Evolutionary conservation across 92 coral and sea anemone genomes (phyloP), one percentile per base, ranked within the genome.

Genomic region (Zoanthus sansibaricus): DNA sequence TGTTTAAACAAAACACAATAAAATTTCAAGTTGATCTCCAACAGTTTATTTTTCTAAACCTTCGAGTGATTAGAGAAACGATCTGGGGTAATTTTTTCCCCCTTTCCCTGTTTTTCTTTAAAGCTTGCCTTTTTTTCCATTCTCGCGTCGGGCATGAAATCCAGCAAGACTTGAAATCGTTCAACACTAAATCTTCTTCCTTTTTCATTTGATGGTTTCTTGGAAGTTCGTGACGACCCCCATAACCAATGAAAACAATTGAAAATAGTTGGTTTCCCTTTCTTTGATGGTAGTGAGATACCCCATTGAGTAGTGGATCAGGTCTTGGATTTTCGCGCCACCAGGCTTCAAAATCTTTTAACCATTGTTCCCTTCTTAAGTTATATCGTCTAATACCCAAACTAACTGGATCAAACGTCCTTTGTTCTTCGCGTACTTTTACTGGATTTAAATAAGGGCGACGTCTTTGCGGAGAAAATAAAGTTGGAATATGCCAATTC

Each of bases 131-230:
- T 17, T 62, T 62, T 18, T 20, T 18, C 69, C 69, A 62, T 62
- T 62, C 69, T 62, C 69, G 32, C 32, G 69, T 62, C 9, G 69
- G 69, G 69, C 11, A 62, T 8, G 69, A 18, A 1, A 62, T 62
- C 69, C 69, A 62, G 69, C 69, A 62, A 20, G 69, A 31, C 69
- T 18, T 62, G 69, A 62, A 62, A 62, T 62, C 30, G 69, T n/a
- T 62, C 69, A 62, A 62, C 20, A 62, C 25, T 16, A 62, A 62
- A 62, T 62, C 69, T 3, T 62, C 69, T 62, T n/a, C 30, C 7
- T 17, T n/a, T 18, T n/a, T 20, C 25, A 18, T 7, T 17, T 18
- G 25, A 11, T 62, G 7, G 5, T 18, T 7, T 62, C 6, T 62
- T 1, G 69, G 32, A 18, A n/a, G 8, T 62, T 5, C 69, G n/a